These are phyloP conservation scores for Oryzias sinensis DNA, from an alignment of 2,797 vertebrate species.

Conservation along the genomic window DNA sequence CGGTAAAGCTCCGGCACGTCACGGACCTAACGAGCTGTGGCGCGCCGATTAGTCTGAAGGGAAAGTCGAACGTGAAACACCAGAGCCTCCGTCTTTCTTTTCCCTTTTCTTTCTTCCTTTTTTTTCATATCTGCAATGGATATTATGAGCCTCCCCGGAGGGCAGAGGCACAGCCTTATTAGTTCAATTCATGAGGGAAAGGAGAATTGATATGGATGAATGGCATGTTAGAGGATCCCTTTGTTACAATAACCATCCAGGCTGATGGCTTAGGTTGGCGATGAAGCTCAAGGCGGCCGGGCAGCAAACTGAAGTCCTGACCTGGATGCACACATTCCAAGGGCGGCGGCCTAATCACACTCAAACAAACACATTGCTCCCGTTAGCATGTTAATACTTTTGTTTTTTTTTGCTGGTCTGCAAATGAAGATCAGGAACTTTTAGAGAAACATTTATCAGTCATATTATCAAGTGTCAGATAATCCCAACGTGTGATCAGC, in stretches of 20 bases:
- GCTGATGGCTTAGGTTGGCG: slow-evolving; percentile 70
- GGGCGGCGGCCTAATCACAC: slow-evolving; percentile 67
- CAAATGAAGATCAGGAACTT: slow-evolving; percentile 6
- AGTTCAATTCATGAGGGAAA: slow-evolving; percentile 76
- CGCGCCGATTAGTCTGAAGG: slow-evolving; percentile 78
- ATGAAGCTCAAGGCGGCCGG: slow-evolving; percentile 70
- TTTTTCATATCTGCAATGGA: slow-evolving; percentile 72
- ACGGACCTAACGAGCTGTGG: slow-evolving; percentile 79
- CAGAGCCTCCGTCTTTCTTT: slow-evolving; percentile 64
- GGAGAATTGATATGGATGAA: slow-evolving; percentile 74
- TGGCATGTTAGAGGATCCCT: slow-evolving; percentile 73
- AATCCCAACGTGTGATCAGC: slow-evolving; percentile 34
- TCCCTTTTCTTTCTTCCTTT: slow-evolving; percentile 40
- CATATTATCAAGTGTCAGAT: slow-evolving; percentile 32
- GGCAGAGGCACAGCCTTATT: slow-evolving; percentile 78
- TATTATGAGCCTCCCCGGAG: slow-evolving; percentile 77
- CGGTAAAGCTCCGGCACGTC: slow-evolving; percentile 76
- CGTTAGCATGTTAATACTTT: slow-evolving; percentile 61
- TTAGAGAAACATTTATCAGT: background rate
- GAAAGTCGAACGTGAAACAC: slow-evolving; percentile 76
- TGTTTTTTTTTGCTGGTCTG: slow-evolving; percentile 28
- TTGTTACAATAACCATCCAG: slow-evolving; percentile 78
- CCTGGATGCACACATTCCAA: slow-evolving; percentile 63
- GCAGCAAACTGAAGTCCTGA: slow-evolving; percentile 67
- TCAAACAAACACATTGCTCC: slow-evolving; percentile 71